Evolutionary conservation across 1,140 invertebrate genomes (phyloP), one percentile per base, ranked within the genome.

Genomic region (Aphaenogaster ashmeadi): DNA sequence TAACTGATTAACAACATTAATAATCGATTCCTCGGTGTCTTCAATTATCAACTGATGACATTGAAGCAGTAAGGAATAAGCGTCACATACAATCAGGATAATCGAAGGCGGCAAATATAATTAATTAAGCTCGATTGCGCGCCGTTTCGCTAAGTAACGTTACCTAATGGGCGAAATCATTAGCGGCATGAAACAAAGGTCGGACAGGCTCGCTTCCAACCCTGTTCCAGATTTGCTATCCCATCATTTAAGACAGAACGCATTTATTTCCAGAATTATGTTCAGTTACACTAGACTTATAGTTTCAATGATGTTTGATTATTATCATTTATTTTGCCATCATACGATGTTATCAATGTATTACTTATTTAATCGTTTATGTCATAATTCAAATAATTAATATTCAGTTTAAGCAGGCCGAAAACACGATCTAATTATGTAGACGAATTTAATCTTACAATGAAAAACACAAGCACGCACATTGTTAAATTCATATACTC

Each of bases 111-210:
- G 86, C 81, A 87, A 92, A 90, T 83, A 72, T 72, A 79, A 92
- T 92, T 92, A 92, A 92, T 92, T 84, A 86, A 91, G 77, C 87
- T 89, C 89, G 78, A 92, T 91, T 92, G 81, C 88, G 33, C 88
- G 47, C 44, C 18, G 62, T 83, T 78, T 72, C 71, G 64, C 56
- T 81, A 87, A 86, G 69, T 91, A 90, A 90, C 77, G 85, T 86
- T 87, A 67, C 75, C 85, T 92, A 90, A 90, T 89, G 90, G 54
- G 86, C 77, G 89, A 92, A 92, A 92, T 90, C 91, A 92, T 92
- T 92, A 92, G 87, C 85, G 87, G 58, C 85, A 71, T 54, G 75
- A 87, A 83, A 90, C 87, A 86, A 90, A 91, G 87, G 67, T 86
- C 60, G 36, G 36, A 38, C 78, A 80, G 21, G 54, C 41, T 87